Base-by-base conservation (phyloP, 2,797 vertebrate genomes). In the Amphiprion clarkii region DNA sequence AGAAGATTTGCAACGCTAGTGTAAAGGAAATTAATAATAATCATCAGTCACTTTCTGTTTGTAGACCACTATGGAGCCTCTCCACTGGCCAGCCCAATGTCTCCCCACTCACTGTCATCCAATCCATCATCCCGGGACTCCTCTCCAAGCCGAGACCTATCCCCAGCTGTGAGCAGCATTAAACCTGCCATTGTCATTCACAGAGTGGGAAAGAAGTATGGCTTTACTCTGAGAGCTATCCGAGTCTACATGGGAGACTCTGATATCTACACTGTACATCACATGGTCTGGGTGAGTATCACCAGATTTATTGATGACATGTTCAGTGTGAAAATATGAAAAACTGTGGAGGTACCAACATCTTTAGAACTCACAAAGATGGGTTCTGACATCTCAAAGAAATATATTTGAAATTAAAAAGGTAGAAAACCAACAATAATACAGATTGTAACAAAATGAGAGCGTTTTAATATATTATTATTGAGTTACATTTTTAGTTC, bases 121-220 rank as follows among this genome's bases (percentile, higher is more conserved):
- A 98, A 98, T 83, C 98, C 98, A 2, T 99, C 98, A 2, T 99
- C 98, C 7, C 95, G 98, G 67, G 98, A 99, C 94, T 99, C 98
- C 3, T 99, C 98, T 33, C 98, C 98, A 61, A 99, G 96, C 92
- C 94, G 98, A 0, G 98, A 99, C 89, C 95, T 97, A 81, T 96
- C 96, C 68, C 97, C 97, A 27, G 96, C 96, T 29, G 89, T 98
- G 1, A 90, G 86, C 92, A 95, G 86, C 81, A 67, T 90, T 49
- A 97, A 96, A 82, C 96, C 98, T 8, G 96, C 98, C 87, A 96
- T 98, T 76, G 67, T 96, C 83, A 99, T 99, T 89, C 97, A 98
- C 92, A 86, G 97, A 70, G 96, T 95, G 5, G 97, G 97, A 19
- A 99, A 99, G 94, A 99, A 99, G 92, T 99, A 99, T 1, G 98